Evolutionary conservation across 2,797 vertebrate genomes (phyloP).

Genomic region (Phyllotis vaccarum): DNA sequence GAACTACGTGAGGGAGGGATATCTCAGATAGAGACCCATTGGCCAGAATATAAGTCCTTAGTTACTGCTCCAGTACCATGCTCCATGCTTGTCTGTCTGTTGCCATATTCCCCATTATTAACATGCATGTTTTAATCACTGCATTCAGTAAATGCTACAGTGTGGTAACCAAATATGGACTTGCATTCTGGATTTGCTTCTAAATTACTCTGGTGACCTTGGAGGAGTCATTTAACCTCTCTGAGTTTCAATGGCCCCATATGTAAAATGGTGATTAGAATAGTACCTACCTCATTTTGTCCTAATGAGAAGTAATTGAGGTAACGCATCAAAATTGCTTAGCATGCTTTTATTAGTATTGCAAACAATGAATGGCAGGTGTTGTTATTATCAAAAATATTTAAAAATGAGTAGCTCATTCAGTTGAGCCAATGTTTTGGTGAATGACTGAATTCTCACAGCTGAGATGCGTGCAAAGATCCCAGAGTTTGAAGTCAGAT

Average conservation of each 20-base stretch:
- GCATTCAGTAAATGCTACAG: neutral
- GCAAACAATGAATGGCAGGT: slow-evolving; percentile 18
- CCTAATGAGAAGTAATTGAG: slow-evolving; percentile 46
- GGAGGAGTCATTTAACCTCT: slow-evolving; percentile 43
- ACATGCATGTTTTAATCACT: slow-evolving; percentile 14
- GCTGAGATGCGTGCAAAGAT: neutral
- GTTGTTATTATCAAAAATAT: slow-evolving; percentile 51
- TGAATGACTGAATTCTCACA: slow-evolving; percentile 12
- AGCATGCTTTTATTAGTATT: neutral
- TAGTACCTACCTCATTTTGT: neutral
- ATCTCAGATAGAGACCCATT: neutral
- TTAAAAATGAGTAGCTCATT: slow-evolving; percentile 42
- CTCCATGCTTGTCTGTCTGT: neutral
- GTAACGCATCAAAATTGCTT: slow-evolving; percentile 16
- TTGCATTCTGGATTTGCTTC: slow-evolving; percentile 22
- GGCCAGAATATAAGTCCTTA: too few relatives aligned
- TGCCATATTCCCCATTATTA: neutral
- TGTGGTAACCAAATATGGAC: neutral
- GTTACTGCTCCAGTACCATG: neutral
- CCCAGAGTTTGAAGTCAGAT: slow-evolving; percentile 55
- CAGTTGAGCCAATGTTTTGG: neutral
- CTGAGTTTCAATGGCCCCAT: neutral
- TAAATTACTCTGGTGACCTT: slow-evolving; percentile 54
- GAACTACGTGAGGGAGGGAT: neutral
- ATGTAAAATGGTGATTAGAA: slow-evolving; percentile 52